phyloP scores from a whole-genome alignment of 2,113 vertebrate species.

The Columbina picui region DNA sequence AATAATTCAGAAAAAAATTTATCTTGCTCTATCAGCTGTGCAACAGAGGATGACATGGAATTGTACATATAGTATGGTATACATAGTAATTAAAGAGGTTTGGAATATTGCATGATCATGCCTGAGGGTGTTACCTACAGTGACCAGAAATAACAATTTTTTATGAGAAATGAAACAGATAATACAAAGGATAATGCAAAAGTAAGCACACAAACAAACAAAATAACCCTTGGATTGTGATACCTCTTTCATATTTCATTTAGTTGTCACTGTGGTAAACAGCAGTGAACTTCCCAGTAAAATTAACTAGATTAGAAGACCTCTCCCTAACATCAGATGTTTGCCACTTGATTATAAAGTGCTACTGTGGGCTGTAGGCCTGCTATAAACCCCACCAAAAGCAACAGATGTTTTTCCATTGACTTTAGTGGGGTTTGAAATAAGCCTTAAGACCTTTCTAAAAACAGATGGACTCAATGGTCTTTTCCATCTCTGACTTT shows the following conservation, averaged over 20 bases:
- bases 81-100: neutral
- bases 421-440: neutral
- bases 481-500: neutral
- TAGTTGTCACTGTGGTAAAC: neutral
- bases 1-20: neutral
- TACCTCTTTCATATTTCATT: neutral
- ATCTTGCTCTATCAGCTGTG: neutral
- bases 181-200: constrained; percentile 48
- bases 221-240: neutral
- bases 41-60: constrained; percentile 20
- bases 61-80: neutral
- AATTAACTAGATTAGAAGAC: neutral
- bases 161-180: constrained; percentile 60
- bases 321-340: neutral
- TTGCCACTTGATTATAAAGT: neutral
- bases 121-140: constrained; percentile 63
- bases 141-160: constrained; percentile 74
- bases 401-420: neutral
- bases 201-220: neutral
- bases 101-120: constrained; percentile 63
- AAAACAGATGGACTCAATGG: neutral
- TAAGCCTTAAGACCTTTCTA: neutral
- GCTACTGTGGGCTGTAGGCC: neutral
- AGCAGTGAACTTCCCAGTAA: neutral
- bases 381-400: constrained; percentile 15